These are phyloP conservation scores for Lagopus muta DNA, from an alignment of 2,113 vertebrate genomes.

Conservation along the genomic window DNA sequence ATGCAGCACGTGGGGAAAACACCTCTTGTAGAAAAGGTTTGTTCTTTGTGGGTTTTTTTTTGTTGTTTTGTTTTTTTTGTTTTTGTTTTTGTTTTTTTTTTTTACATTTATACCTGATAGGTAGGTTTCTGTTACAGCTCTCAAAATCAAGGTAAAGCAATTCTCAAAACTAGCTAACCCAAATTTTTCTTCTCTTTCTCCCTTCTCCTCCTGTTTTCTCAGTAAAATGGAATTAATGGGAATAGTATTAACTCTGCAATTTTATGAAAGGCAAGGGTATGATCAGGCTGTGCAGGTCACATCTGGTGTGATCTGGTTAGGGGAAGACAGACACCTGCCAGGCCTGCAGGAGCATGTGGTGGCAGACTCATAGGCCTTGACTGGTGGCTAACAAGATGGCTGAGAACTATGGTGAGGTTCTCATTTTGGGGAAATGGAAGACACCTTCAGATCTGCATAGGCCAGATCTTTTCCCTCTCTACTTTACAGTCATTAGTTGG, in stretches of 20 bases:
- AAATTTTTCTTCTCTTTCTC: neutral
- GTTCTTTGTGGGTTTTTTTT: neutral
- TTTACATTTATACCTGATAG: neutral
- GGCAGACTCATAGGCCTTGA: neutral
- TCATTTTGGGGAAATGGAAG: neutral
- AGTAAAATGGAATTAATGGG: neutral
- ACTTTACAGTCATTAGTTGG: neutral
- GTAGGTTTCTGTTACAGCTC: neutral
- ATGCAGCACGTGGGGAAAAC: neutral
- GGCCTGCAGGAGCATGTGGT: neutral
- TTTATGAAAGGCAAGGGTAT: neutral
- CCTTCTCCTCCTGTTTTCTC: neutral
- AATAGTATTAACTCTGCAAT: neutral
- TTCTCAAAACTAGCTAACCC: neutral
- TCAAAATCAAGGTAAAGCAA: neutral
- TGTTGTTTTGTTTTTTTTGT: neutral
- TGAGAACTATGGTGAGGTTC: neutral
- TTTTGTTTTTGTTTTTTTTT: no score
- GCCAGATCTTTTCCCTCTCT: neutral
- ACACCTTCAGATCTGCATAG: neutral
- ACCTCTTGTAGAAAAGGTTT: neutral
- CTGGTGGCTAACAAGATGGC: neutral
- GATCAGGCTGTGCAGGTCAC: neutral
- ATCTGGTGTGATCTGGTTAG: neutral
- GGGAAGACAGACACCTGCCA: neutral